Conservation (phyloP, 2,888 invertebrate species). For the Lycaena phlaeas region DNA sequence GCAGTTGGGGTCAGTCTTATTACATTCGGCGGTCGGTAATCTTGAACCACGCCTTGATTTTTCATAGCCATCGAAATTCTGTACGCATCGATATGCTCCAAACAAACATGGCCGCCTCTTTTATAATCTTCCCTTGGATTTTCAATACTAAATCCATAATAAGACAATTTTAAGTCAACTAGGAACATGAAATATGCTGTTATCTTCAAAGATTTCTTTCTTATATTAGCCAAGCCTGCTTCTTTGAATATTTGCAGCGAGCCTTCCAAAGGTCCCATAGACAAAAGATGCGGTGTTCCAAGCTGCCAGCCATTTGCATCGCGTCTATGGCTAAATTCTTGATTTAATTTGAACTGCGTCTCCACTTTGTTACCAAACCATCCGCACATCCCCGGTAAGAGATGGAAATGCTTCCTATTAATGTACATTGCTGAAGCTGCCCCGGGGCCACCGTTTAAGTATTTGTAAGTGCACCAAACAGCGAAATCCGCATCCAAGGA, state of each 20-base stretch:
- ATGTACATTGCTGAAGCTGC: constrained; percentile 44
- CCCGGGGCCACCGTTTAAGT: constrained; percentile 55
- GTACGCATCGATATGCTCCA: constrained; percentile 47
- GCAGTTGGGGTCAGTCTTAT: constrained; percentile 47
- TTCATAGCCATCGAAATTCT: constrained; percentile 46
- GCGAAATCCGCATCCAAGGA: constrained; percentile 51
- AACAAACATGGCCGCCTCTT: constrained; percentile 51
- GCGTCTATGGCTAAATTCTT: constrained; percentile 49
- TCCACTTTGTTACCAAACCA: constrained; percentile 50
- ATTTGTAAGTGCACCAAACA: constrained; percentile 60
- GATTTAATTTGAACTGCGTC: constrained; percentile 42
- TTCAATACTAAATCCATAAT: constrained; percentile 42
- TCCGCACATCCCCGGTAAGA: constrained; percentile 43
- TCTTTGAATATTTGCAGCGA: constrained; percentile 42
- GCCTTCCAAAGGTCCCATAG: constrained; percentile 51
- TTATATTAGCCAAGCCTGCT: constrained; percentile 41
- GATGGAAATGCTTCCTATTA: constrained; percentile 44
- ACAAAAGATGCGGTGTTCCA: constrained; percentile 41
- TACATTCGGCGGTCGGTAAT: constrained; percentile 49
- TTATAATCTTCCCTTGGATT: constrained; percentile 37
- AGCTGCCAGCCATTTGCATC: constrained; percentile 53
- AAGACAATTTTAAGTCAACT: constrained; percentile 35
- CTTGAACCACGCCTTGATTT: constrained; percentile 37
- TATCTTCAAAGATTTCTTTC: constrained; percentile 51
- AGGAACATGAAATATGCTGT: constrained; percentile 52